phyloP scores from a whole-genome alignment of 2,888 invertebrate species.

The Latrodectus hesperus region DNA sequence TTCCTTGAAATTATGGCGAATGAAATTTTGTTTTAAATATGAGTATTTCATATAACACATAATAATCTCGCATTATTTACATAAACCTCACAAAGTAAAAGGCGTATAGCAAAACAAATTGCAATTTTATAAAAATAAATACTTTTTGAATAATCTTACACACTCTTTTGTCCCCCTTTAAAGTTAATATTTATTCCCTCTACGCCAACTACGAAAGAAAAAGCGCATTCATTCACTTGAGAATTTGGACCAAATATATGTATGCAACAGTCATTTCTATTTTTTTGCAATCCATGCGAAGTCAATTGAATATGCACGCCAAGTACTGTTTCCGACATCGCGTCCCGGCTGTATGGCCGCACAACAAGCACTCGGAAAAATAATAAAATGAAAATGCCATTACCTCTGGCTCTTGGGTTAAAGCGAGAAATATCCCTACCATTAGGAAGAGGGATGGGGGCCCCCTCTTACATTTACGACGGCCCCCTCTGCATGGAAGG shows the following conservation, averaged over 20 bases:
- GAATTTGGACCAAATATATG: not conserved
- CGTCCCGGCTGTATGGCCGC: not conserved
- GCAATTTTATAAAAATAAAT: too few relatives aligned
- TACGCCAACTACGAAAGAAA: too few relatives aligned
- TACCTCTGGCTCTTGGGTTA: conserved; percentile 14
- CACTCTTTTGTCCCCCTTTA: too few relatives aligned
- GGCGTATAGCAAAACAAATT: too few relatives aligned
- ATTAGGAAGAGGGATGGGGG: conserved; percentile 39
- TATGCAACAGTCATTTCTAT: conserved; percentile 28
- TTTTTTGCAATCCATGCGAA: conserved; percentile 20
- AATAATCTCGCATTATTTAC: too few relatives aligned
- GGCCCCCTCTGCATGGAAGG: conserved; percentile 14
- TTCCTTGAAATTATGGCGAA: too few relatives aligned
- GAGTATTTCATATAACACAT: too few relatives aligned
- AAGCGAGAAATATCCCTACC: conserved; percentile 40
- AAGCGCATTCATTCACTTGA: too few relatives aligned
- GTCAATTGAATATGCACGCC: conserved; percentile 53
- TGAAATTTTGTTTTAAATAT: too few relatives aligned
- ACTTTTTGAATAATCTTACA: too few relatives aligned
- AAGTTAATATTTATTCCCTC: too few relatives aligned
- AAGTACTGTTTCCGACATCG: conserved; percentile 19
- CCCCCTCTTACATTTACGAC: conserved; percentile 36
- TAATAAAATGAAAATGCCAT: conserved; percentile 53
- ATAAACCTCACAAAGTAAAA: too few relatives aligned
- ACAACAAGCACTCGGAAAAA: conserved; percentile 19